Conservation (phyloP, 2,113 vertebrate genomes). For the Caranx melampygus region DNA sequence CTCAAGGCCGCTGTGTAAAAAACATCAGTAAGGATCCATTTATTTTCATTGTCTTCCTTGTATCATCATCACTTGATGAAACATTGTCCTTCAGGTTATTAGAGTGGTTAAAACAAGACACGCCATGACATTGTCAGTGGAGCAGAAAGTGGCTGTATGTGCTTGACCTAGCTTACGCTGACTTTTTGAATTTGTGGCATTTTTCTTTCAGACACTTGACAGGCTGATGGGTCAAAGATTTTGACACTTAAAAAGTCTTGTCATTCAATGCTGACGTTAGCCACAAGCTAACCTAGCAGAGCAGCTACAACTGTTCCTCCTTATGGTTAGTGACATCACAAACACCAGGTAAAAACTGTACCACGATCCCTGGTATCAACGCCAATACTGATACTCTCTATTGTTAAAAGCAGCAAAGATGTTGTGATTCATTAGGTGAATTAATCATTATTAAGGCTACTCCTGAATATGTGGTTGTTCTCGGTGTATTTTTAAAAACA, state of each 20-base stretch:
- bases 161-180: not conserved
- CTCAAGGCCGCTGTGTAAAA: not conserved
- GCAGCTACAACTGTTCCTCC: too few species aligned
- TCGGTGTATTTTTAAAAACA: too few species aligned
- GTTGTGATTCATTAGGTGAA: too few species aligned
- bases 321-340: too few species aligned
- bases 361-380: not conserved
- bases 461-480: too few species aligned
- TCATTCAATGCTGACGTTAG: not conserved
- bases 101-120: slow-evolving; percentile 25
- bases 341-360: too few species aligned
- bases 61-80: not conserved
- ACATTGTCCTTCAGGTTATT: not conserved
- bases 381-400: not conserved
- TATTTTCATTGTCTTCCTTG: not conserved
- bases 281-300: too few species aligned
- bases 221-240: not conserved
- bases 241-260: not conserved
- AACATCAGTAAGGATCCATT: not conserved
- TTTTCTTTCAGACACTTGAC: not conserved
- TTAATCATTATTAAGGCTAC: too few species aligned
- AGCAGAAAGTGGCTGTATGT: not conserved
- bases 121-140: not conserved
- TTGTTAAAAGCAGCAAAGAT: not conserved
- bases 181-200: slow-evolving; percentile 30